A percentile compares a stretch with the other conserved stretches of the same genome.
These are phyloP conservation scores for Lycopodina hypogea DNA, from an alignment of 37 sponge, comb jelly and placozoan species.

Conservation along the genomic window DNA sequence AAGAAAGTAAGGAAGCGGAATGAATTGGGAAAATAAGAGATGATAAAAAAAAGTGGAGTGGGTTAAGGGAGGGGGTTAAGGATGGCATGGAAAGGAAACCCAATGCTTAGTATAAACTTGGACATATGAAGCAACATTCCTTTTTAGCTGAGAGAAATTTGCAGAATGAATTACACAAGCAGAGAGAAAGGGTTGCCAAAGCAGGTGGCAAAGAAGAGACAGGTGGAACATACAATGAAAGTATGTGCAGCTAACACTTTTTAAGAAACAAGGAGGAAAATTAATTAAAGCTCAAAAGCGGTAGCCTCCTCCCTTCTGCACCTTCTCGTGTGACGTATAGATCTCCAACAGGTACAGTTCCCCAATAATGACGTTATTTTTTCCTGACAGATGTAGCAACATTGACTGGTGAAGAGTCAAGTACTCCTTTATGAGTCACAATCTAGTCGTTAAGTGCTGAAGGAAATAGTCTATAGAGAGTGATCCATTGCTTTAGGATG, in stretches of 20 bases:
- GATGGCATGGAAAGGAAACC: too few relatives aligned
- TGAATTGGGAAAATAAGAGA: too few relatives aligned
- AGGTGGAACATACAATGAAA: conserved; percentile 15
- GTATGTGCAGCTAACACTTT: conserved; percentile 12
- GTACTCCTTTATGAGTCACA: too few relatives aligned
- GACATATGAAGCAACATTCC: conserved; percentile 46
- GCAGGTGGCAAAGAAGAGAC: conserved; percentile 26
- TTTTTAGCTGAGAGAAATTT: conserved; percentile 57
- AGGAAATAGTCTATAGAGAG: too few relatives aligned
- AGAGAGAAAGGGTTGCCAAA: conserved; percentile 33
- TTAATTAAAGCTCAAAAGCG: neutral
- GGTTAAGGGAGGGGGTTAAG: too few relatives aligned
- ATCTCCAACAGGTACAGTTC: neutral
- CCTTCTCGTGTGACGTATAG: neutral
- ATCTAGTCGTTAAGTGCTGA: too few relatives aligned
- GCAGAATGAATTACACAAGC: conserved; percentile 48
- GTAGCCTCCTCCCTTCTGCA: neutral
- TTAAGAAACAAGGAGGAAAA: conserved; percentile 4
- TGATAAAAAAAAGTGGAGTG: too few relatives aligned
- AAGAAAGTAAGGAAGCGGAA: too few relatives aligned
- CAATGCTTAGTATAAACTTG: too few relatives aligned
- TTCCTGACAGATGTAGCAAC: neutral
- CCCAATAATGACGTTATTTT: neutral
- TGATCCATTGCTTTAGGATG: too few relatives aligned
- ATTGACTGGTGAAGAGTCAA: too few relatives aligned